Evolutionary conservation across 2,113 vertebrate species (phyloP).

Genomic region (Daboia siamensis): DNA sequence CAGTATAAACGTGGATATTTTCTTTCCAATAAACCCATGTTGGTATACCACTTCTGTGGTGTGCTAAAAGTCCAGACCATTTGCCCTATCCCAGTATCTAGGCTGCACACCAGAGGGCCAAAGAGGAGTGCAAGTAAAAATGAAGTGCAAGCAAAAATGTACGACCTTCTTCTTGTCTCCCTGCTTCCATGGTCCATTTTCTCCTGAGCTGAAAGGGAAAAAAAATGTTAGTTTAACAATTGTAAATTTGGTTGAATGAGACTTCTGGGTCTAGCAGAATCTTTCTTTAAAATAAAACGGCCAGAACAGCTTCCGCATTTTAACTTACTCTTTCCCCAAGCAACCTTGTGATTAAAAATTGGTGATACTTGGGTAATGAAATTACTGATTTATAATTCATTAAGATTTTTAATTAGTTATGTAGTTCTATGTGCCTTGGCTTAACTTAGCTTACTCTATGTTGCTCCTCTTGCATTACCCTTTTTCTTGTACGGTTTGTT

Average conservation of each 20-base stretch:
- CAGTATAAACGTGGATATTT: not conserved
- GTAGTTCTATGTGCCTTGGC: not conserved
- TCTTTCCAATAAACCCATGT: not conserved
- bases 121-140: not conserved
- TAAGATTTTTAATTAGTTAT: not conserved
- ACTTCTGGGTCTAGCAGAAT: not conserved
- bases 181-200: not conserved
- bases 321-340: not conserved
- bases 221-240: not conserved
- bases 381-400: not conserved
- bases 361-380: not conserved
- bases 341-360: not conserved
- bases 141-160: not conserved
- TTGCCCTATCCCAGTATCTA: not conserved
- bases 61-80: not conserved
- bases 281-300: not conserved
- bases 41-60: not conserved
- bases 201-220: not conserved
- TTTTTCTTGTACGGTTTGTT: not conserved
- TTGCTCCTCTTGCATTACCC: not conserved
- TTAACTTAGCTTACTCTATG: not conserved
- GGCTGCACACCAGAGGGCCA: not conserved
- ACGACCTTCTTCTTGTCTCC: not conserved
- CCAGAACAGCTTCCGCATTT: not conserved
- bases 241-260: not conserved